These are phyloP conservation scores for Pteromalus puparum DNA, from an alignment of 1,140 invertebrate genomes.

Conservation along the genomic window DNA sequence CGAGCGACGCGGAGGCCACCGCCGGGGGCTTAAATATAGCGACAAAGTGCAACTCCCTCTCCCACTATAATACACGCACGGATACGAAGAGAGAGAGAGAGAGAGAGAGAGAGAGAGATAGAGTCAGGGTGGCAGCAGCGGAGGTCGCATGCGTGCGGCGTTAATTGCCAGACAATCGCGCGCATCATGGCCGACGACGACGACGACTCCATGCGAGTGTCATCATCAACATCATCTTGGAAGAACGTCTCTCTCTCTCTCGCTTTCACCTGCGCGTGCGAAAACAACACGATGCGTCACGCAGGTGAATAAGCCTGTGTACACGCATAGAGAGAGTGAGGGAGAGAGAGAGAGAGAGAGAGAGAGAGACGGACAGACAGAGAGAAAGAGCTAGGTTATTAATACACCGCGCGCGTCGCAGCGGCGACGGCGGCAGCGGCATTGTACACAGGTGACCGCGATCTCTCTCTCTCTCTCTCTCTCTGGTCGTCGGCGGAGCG, in stretches of 20 bases:
- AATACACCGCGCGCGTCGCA: constrained; percentile 1
- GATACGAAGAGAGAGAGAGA: too few relatives aligned
- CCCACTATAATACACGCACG: neutral
- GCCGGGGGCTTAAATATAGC: constrained; percentile 38
- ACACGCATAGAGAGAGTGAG: too few relatives aligned
- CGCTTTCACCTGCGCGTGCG: constrained; percentile 1
- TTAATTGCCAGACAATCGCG: constrained; percentile 38
- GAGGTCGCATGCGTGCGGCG: constrained; percentile 32
- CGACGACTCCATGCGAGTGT: neutral
- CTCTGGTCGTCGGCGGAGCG: neutral
- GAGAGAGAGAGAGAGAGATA: neutral
- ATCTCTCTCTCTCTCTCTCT: constrained; percentile 1
- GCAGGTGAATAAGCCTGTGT: neutral
- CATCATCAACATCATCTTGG: neutral
- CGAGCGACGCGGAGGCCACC: constrained; percentile 32
- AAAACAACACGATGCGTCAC: neutral
- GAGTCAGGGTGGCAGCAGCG: constrained; percentile 33
- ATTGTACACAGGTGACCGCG: neutral
- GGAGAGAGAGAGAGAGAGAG: neutral
- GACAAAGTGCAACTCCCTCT: constrained; percentile 35
- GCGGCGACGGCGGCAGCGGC: too few relatives aligned
- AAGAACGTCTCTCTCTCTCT: too few relatives aligned
- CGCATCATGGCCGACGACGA: constrained; percentile 40
- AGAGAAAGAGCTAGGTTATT: constrained; percentile 3
- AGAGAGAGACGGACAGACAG: neutral